Evolutionary conservation across 2,797 vertebrate genomes (phyloP).

Genomic region (Pangasius macronema): DNA sequence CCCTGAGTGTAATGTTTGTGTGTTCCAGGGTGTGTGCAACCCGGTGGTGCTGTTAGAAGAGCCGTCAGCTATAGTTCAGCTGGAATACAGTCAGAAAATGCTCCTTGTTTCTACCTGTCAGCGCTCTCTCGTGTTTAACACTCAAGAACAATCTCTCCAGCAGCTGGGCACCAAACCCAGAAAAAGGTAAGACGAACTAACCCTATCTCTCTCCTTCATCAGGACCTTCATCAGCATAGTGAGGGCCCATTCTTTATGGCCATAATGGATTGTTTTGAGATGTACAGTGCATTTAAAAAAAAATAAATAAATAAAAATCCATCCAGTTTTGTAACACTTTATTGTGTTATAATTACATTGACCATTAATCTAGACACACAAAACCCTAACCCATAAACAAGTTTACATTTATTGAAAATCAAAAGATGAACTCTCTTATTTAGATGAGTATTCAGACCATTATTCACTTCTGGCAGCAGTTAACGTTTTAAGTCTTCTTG

Average conservation of each 20-base stretch:
- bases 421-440: background rate
- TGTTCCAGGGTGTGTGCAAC: slow-evolving; percentile 83
- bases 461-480: background rate
- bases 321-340: background rate
- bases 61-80: slow-evolving; percentile 85
- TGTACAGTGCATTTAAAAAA: too few relatives aligned
- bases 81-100: slow-evolving; percentile 93
- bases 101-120: slow-evolving; percentile 89
- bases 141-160: slow-evolving; percentile 81
- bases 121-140: slow-evolving; percentile 86
- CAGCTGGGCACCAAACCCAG: slow-evolving; percentile 89
- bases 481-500: background rate
- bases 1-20: slow-evolving; percentile 13
- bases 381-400: background rate
- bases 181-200: slow-evolving; percentile 76
- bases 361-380: background rate
- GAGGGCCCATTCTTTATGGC: background rate
- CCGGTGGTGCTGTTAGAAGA: slow-evolving; percentile 88
- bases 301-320: too few relatives aligned
- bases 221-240: background rate
- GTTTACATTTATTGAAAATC: background rate
- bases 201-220: background rate
- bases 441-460: background rate
- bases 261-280: background rate
- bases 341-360: background rate